phyloP scores from a whole-genome alignment of 2,797 vertebrate genomes.

The Gymnothorax reevesii region DNA sequence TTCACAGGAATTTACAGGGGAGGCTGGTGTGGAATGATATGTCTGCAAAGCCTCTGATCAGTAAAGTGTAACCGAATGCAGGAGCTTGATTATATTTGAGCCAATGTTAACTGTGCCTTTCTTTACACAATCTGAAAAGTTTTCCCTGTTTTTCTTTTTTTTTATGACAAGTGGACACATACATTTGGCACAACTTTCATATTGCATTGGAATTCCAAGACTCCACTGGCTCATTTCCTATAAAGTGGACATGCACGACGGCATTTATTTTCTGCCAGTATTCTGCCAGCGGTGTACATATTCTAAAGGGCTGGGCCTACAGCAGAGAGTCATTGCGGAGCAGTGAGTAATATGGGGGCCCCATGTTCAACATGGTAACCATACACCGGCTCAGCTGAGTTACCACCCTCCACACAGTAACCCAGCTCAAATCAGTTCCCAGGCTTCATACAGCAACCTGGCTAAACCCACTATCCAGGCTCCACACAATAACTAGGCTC shows the following conservation, averaged over 20 bases:
- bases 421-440: too few relatives aligned
- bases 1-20: neutral
- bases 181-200: neutral
- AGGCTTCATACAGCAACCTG: too few relatives aligned
- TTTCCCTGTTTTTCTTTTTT: neutral
- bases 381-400: too few relatives aligned
- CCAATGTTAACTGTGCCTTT: neutral
- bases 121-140: neutral
- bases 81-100: neutral
- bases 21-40: conserved; percentile 1
- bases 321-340: neutral
- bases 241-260: neutral
- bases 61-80: neutral
- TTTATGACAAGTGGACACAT: neutral
- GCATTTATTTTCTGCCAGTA: neutral
- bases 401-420: too few relatives aligned
- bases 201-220: neutral
- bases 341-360: neutral
- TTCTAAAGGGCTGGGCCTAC: neutral
- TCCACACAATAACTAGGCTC: too few relatives aligned
- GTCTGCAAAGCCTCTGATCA: neutral
- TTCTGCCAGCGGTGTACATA: neutral
- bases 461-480: too few relatives aligned
- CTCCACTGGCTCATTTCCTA: neutral
- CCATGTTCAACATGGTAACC: too few relatives aligned